Conservation (phyloP, 2,888 invertebrate species). For the Eilema caniola region DNA sequence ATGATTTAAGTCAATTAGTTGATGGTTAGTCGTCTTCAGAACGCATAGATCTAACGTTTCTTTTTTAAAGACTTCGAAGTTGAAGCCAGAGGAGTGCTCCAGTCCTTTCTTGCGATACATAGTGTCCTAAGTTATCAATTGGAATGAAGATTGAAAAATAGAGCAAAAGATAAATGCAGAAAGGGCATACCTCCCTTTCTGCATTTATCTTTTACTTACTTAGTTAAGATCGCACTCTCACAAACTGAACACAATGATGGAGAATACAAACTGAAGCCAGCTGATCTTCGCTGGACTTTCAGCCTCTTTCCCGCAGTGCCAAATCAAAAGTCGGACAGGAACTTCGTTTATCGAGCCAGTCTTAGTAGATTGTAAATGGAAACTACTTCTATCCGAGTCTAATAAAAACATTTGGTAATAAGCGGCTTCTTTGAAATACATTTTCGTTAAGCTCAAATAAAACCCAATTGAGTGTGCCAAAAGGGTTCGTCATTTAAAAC, state of each 20-base stretch:
- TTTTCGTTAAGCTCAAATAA: conserved; percentile 25
- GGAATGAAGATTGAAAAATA: not conserved
- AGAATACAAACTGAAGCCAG: not conserved
- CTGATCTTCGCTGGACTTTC: not conserved
- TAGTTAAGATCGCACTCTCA: not conserved
- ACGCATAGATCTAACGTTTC: not conserved
- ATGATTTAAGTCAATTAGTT: not conserved
- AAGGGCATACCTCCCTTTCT: no score
- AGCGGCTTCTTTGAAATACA: conserved; percentile 19
- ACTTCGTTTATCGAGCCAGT: not conserved
- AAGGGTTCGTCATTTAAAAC: conserved; percentile 37
- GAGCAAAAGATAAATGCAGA: not conserved
- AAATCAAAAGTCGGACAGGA: not conserved
- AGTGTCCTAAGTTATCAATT: not conserved
- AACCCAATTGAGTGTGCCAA: conserved; percentile 35
- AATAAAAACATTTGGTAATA: not conserved
- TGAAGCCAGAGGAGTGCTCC: not conserved
- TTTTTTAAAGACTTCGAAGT: not conserved
- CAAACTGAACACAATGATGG: not conserved
- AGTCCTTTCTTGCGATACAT: not conserved
- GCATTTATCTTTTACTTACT: no score
- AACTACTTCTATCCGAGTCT: not conserved
- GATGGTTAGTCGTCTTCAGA: not conserved
- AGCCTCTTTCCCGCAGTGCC: not conserved
- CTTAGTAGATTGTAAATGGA: not conserved